A percentile compares a stretch with the other conserved stretches of the same genome.
These are phyloP conservation scores for Baronia brevicornis DNA, from an alignment of 2,888 invertebrate species.

Conservation along the genomic window DNA sequence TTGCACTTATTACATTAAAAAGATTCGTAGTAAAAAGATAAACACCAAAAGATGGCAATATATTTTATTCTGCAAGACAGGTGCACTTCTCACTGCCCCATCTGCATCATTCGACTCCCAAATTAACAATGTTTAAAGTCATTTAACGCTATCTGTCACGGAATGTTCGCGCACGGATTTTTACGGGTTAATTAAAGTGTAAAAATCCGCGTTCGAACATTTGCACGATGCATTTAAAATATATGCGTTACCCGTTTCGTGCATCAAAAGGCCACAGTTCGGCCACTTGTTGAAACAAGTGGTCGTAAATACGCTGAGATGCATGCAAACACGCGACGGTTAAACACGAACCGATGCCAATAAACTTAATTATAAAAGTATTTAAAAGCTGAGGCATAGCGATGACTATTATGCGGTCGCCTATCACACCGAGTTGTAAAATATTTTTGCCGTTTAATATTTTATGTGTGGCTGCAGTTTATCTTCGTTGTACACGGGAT, in stretches of 20 bases:
- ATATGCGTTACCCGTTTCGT: no score
- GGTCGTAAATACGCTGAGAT: constrained; percentile 16
- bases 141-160: no score
- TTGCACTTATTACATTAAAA: no score
- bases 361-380: constrained; percentile 54
- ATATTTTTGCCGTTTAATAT: constrained; percentile 3
- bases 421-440: constrained; percentile 31
- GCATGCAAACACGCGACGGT: constrained; percentile 28
- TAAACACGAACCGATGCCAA: constrained; percentile 32
- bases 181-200: no score
- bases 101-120: no score
- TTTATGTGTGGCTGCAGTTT: constrained; percentile 2
- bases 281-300: constrained; percentile 13
- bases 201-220: constrained; percentile 11
- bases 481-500: constrained; percentile 1
- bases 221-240: no score
- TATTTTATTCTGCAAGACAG: no score
- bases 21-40: no score
- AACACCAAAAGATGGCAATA: no score
- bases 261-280: not conserved
- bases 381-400: constrained; percentile 33
- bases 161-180: constrained; percentile 10
- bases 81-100: no score
- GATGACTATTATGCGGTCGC: constrained; percentile 22
- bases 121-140: constrained; percentile 14